These are phyloP conservation scores for Lampropteryx suffumata DNA, from an alignment of 2,888 invertebrate species.

Conservation along the genomic window DNA sequence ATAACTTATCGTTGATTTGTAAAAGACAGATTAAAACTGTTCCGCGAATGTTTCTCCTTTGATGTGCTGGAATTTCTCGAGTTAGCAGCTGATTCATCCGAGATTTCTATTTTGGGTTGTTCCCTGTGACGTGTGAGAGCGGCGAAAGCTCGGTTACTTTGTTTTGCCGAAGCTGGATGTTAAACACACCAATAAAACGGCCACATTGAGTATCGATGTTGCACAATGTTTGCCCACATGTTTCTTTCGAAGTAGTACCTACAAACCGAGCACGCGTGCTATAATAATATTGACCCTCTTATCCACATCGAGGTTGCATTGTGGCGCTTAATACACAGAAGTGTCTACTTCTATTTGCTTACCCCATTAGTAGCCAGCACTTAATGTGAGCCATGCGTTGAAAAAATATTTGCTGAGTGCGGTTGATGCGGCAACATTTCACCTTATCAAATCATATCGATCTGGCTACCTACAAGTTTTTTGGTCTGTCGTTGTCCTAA, in stretches of 20 bases:
- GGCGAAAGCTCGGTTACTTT: constrained; percentile 62
- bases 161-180: constrained; percentile 54
- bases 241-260: constrained; percentile 50
- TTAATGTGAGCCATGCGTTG: constrained; percentile 63
- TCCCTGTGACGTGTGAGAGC: constrained; percentile 48
- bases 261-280: constrained; percentile 66
- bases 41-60: constrained; percentile 67
- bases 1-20: constrained; percentile 32
- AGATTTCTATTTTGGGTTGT: constrained; percentile 62
- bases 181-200: constrained; percentile 63
- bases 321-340: constrained; percentile 65
- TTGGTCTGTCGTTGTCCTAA: constrained; percentile 48
- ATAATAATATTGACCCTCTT: constrained; percentile 81
- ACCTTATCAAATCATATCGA: constrained; percentile 64
- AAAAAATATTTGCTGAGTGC: constrained; percentile 69
- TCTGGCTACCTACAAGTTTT: constrained; percentile 63
- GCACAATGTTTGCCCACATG: constrained; percentile 81
- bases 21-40: constrained; percentile 49
- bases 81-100: constrained; percentile 71
- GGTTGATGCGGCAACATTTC: constrained; percentile 51
- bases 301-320: constrained; percentile 69
- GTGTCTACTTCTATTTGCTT: constrained; percentile 70
- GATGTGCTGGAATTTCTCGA: constrained; percentile 70
- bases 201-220: constrained; percentile 50
- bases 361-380: constrained; percentile 74